phyloP scores from a whole-genome alignment of 2,888 invertebrate species.

The Amiota communis region DNA sequence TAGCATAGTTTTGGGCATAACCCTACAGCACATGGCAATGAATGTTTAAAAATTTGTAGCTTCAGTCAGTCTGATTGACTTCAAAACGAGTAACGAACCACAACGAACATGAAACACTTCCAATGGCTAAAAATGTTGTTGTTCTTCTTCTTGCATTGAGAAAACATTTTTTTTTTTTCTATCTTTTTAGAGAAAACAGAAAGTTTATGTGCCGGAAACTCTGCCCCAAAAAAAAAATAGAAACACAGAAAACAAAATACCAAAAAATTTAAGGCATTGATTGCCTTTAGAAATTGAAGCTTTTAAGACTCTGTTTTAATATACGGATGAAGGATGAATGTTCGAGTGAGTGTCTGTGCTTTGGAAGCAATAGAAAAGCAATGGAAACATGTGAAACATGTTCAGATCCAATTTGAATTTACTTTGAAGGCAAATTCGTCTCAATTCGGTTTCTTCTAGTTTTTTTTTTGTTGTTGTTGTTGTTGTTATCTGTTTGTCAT shows the following conservation, averaged over 20 bases:
- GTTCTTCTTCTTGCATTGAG: not conserved
- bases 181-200: not conserved
- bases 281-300: slow-evolving; percentile 9
- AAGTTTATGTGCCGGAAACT: slow-evolving; percentile 13
- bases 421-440: slow-evolving; percentile 17
- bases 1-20: not conserved
- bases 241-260: not conserved
- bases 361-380: not conserved
- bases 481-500: not conserved
- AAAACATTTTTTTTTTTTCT: not conserved
- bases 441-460: not conserved
- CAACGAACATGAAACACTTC: slow-evolving; percentile 23
- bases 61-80: slow-evolving; percentile 10
- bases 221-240: not conserved
- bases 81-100: slow-evolving; percentile 23
- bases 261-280: slow-evolving; percentile 1
- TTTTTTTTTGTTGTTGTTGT: not conserved
- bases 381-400: not conserved
- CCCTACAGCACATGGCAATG: slow-evolving; percentile 1
- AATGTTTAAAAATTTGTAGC: slow-evolving; percentile 22
- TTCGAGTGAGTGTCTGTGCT: not conserved
- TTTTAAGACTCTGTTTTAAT: slow-evolving; percentile 8
- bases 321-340: not conserved
- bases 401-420: slow-evolving; percentile 4
- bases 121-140: slow-evolving; percentile 19